These are phyloP conservation scores for Brachynemurus nebulosus DNA, from an alignment of 2,888 invertebrate genomes.

Conservation along the genomic window DNA sequence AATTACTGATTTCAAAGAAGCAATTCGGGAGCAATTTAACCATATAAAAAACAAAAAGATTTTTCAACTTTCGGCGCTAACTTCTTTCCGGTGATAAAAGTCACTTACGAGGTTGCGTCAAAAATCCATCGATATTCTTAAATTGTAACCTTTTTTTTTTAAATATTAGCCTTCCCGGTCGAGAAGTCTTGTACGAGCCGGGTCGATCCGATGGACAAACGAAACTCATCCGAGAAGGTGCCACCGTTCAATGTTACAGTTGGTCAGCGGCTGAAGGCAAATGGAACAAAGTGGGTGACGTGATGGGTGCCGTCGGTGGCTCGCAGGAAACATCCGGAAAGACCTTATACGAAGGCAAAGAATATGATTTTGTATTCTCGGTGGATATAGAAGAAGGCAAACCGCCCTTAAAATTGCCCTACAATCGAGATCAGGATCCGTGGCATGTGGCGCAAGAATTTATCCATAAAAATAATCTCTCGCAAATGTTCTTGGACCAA, in stretches of 20 bases:
- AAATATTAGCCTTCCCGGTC: constrained; percentile 70
- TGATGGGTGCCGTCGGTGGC: constrained; percentile 62
- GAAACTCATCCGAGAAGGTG: constrained; percentile 63
- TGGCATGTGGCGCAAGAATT: constrained; percentile 86
- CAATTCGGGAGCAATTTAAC: no score
- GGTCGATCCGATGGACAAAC: constrained; percentile 75
- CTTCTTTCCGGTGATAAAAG: no score
- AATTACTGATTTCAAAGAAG: no score
- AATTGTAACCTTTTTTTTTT: no score
- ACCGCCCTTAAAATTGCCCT: constrained; percentile 81
- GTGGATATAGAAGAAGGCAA: constrained; percentile 90
- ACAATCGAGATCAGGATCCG: constrained; percentile 80
- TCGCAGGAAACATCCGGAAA: constrained; percentile 54
- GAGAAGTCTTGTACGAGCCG: constrained; percentile 58
- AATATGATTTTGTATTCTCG: constrained; percentile 90
- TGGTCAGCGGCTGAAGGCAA: constrained; percentile 49
- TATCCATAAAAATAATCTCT: constrained; percentile 69
- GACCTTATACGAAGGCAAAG: constrained; percentile 70
- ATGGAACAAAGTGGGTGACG: constrained; percentile 84
- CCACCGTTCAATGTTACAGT: constrained; percentile 61
- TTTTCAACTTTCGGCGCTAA: no score
- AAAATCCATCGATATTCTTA: no score
- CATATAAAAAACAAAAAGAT: no score
- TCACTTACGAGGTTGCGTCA: no score
- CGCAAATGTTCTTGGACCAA: constrained; percentile 76